phyloP scores from a whole-genome alignment of 2,888 invertebrate species.

The Heliconius ismenius region DNA sequence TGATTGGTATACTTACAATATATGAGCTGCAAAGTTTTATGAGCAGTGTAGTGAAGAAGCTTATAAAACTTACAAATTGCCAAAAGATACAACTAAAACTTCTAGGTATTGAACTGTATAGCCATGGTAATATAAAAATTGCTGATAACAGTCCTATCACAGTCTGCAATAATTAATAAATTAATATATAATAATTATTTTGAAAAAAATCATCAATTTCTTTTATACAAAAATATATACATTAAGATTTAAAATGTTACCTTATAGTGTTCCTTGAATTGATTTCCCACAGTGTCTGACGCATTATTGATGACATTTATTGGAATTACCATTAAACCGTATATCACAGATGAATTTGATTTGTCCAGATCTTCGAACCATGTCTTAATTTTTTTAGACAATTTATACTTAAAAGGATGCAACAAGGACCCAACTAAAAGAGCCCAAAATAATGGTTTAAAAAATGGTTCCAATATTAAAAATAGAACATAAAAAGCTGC shows the following conservation, averaged over 20 bases:
- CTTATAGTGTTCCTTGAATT: slow-evolving; percentile 85
- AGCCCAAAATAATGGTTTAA: slow-evolving; percentile 97
- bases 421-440: slow-evolving; percentile 97
- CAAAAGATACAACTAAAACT: slow-evolving; percentile 83
- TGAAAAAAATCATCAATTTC: not conserved
- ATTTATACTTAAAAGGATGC: slow-evolving; percentile 94
- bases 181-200: slow-evolving; percentile 4
- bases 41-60: slow-evolving; percentile 74
- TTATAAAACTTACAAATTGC: slow-evolving; percentile 74
- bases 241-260: slow-evolving; percentile 47
- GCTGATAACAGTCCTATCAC: slow-evolving; percentile 68
- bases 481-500: slow-evolving; percentile 89
- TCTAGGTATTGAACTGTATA: slow-evolving; percentile 88
- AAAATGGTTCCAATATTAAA: slow-evolving; percentile 93
- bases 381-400: slow-evolving; percentile 87
- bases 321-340: slow-evolving; percentile 85
- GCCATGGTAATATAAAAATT: slow-evolving; percentile 79
- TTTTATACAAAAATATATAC: not conserved
- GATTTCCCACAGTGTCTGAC: slow-evolving; percentile 88
- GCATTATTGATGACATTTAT: slow-evolving; percentile 87
- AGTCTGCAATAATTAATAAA: slow-evolving; percentile 55
- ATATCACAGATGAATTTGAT: slow-evolving; percentile 84
- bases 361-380: slow-evolving; percentile 89
- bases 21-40: slow-evolving; percentile 80
- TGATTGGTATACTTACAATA: slow-evolving; percentile 65